Evolutionary conservation across 2,797 vertebrate species (phyloP).

Genomic region (Myripristis murdjan): DNA sequence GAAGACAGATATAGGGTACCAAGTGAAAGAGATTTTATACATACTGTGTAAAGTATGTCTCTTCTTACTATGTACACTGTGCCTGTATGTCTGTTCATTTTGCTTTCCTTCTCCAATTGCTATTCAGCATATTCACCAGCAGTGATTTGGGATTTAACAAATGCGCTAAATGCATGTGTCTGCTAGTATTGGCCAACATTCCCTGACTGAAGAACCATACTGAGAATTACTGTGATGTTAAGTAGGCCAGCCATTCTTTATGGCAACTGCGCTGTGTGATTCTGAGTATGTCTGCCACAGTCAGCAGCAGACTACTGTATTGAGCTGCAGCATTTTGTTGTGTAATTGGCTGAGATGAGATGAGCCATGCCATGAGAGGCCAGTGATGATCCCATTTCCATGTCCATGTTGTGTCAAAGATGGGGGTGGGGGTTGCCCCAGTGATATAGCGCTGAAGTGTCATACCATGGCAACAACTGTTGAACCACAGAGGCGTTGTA

Average conservation of each 20-base stretch:
- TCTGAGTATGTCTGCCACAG: not conserved
- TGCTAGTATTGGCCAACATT: not conserved
- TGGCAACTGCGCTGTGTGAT: not conserved
- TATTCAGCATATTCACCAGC: not conserved
- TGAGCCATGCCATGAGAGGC: conserved; percentile 27
- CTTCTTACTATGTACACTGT: not conserved
- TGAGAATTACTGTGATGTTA: not conserved
- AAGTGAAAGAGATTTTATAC: not conserved
- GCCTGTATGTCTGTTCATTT: not conserved
- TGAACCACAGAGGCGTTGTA: conserved; percentile 58
- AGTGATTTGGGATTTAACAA: not conserved
- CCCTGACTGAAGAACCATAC: not conserved
- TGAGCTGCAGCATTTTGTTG: conserved; percentile 2
- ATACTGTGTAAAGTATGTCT: not conserved
- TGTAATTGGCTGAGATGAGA: conserved; percentile 28
- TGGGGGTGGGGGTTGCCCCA: conserved; percentile 41
- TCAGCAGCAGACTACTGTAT: not conserved
- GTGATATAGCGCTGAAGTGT: conserved; percentile 65
- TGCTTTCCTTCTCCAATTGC: not conserved
- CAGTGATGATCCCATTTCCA: conserved; percentile 52
- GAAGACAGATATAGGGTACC: conserved; percentile 2
- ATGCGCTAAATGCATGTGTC: not conserved
- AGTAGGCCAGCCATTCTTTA: not conserved
- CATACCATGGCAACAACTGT: conserved; percentile 68
- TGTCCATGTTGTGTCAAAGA: conserved; percentile 27